Evolutionary conservation across 2,888 invertebrate species (phyloP), one percentile per base, ranked within the genome.

Genomic region (Merodon equestris): DNA sequence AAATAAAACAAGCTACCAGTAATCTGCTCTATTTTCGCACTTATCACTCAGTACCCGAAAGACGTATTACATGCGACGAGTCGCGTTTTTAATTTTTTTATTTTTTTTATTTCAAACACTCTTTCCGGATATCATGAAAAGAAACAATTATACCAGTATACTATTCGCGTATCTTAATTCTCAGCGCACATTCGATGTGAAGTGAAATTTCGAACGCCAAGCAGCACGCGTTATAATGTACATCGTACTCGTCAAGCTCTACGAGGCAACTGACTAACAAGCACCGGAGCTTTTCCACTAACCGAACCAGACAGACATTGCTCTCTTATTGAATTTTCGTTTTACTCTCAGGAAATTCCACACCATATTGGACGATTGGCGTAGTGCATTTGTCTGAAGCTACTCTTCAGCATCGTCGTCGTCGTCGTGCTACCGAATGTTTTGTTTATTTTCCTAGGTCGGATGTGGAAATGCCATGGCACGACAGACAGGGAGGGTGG

Each of bases 361-460:
- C n/a, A 45, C 18, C 9, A 40, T 47, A 12, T 34, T 17, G 14
- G 19, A 13, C 17, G 12, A 14, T 18, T 47, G 13, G n/a, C 48
- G 15, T 10, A 34, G 2, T 14, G 36, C 27, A 34, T 12, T 27
- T 27, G 27, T 27, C 27, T 27, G 27, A 27, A 45, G 34, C 36
- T 47, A 38, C 40, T 27, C 27, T 27, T 7, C 27, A 7, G n/a
- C n/a, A n/a, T n/a, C 27, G 27, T 7, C 27, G 7, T 7, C 7
- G 27, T 27, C 27, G 27, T 7, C 7, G 27, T 27, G 27, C 54
- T 57, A 51, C 51, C n/a, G 50, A 66, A 54, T 61, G 66, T 71
- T 73, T 67, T 74, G 73, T 79, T 73, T 73, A 64, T 79, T 79
- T 79, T 73, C 63, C 57, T 68, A 66, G 66, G 56, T 61, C 63